Base-by-base conservation (phyloP, 1,140 invertebrate species). In the Anagrus nilaparvatae region DNA sequence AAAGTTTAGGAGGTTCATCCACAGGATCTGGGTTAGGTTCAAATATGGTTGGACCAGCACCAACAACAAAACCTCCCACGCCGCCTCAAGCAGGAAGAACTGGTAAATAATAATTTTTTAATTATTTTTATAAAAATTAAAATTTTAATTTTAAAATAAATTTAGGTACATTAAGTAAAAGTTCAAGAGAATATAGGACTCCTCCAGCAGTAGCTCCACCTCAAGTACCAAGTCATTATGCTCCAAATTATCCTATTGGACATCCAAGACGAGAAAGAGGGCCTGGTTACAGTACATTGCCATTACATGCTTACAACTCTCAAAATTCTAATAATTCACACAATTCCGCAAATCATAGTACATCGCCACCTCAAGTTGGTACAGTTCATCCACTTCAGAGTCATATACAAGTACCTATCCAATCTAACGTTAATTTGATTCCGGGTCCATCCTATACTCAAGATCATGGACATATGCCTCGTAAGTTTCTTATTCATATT, bases 131-230 rank as follows among this genome's bases (percentile, higher is more conserved):
- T 8, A 25, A 25, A 25, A 25, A 12, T 12, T 8, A 8, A 12
- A 12, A 25, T 25, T 12, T 25, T 21, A 12, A 13, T 17, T 36
- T 34, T 36, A 14, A 1, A 40, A 30, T 33, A 40, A 69, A 14
- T 40, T 1, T 69, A 45, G 77, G 78, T 32, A 82, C 77, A 16
- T 58, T 85, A 21, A 79, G 77, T 40, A 78, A 80, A 63, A 75
- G 72, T 33, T 86, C 82, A 3, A 74, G 86, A 31, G 89, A 91
- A 56, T 96, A 96, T 67, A 76, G 92, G 48, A 91, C 92, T 16
- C 87, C 89, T 12, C 91, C 92, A 8, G 89, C 88, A 27, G 90
- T 97, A 12, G 90, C 91, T 20, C 94, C 94, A 7, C 92, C 92
- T 10, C 87, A 89, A 67, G 84, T 96, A 36, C 92, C 92, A 4